These are phyloP conservation scores for Calameuta pallipes DNA, from an alignment of 2,888 invertebrate genomes.

Conservation along the genomic window DNA sequence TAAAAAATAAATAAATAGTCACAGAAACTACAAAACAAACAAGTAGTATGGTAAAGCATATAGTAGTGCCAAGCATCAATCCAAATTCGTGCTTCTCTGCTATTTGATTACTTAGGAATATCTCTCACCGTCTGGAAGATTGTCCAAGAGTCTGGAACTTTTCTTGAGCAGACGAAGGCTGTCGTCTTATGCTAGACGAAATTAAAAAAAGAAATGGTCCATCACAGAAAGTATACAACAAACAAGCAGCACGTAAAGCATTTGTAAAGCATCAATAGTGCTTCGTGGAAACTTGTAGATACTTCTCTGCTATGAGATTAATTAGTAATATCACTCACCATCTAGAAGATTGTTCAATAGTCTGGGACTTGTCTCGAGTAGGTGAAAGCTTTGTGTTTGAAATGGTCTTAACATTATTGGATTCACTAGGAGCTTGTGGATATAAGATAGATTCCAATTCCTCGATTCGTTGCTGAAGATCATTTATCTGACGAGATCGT, in stretches of 20 bases:
- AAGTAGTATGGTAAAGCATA: background rate
- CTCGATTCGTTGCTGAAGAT: slow-evolving; percentile 38
- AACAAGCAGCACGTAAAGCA: background rate
- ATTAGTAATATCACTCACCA: background rate
- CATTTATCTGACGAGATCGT: slow-evolving; percentile 56
- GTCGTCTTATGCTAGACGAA: background rate
- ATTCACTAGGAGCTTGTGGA: background rate
- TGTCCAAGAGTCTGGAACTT: slow-evolving; percentile 17
- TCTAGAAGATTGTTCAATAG: background rate
- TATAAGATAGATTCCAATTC: slow-evolving; percentile 28
- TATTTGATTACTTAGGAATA: background rate
- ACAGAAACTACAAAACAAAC: background rate
- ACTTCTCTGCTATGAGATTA: background rate
- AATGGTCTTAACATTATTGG: background rate
- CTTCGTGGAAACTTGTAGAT: background rate
- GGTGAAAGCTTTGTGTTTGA: background rate
- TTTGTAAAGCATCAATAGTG: background rate
- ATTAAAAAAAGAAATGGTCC: background rate
- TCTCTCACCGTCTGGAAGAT: slow-evolving; percentile 18
- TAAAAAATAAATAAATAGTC: background rate
- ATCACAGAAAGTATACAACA: no score
- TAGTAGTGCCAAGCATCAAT: background rate
- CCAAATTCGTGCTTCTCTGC: background rate
- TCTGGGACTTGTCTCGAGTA: background rate
- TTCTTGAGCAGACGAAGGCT: slow-evolving; percentile 2